These are phyloP conservation scores for Schrankia costaestrigalis DNA, from an alignment of 2,888 invertebrate genomes.

Conservation along the genomic window DNA sequence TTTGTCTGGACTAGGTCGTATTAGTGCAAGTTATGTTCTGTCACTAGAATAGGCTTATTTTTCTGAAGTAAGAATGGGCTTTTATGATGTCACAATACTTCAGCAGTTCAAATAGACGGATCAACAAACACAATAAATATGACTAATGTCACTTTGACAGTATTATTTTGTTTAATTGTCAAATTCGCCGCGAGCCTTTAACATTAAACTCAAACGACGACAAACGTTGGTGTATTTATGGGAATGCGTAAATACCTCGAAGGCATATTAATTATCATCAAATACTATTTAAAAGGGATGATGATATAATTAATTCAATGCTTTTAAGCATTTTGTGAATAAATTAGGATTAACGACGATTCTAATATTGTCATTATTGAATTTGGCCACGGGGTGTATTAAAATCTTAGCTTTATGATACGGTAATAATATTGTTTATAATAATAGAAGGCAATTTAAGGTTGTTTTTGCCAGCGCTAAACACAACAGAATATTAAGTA, in stretches of 20 bases:
- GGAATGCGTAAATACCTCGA: slow-evolving; percentile 12
- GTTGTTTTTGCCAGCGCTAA: too few relatives aligned
- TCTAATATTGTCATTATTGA: slow-evolving; percentile 6
- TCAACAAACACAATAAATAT: too few relatives aligned
- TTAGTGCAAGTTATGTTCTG: too few relatives aligned
- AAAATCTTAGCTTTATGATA: not conserved
- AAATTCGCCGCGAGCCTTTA: slow-evolving; percentile 36
- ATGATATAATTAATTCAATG: slow-evolving; percentile 24
- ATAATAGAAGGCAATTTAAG: too few relatives aligned
- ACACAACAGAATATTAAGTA: too few relatives aligned
- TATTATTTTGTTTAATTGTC: slow-evolving; percentile 44
- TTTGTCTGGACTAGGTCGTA: too few relatives aligned
- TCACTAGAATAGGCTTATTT: too few relatives aligned
- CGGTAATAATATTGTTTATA: too few relatives aligned
- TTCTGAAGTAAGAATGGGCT: too few relatives aligned
- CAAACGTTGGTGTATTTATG: not conserved
- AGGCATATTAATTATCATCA: slow-evolving; percentile 31
- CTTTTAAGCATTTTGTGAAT: slow-evolving; percentile 27
- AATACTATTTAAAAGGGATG: slow-evolving; percentile 25
- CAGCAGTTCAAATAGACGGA: too few relatives aligned
- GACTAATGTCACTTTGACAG: slow-evolving; percentile 19
- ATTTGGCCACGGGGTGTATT: slow-evolving; percentile 2
- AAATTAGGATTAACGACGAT: slow-evolving; percentile 17
- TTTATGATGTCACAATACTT: too few relatives aligned
- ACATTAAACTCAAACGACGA: slow-evolving; percentile 12